phyloP scores from a whole-genome alignment of 2,797 vertebrate species.

The Gadopsis bispinosus region DNA sequence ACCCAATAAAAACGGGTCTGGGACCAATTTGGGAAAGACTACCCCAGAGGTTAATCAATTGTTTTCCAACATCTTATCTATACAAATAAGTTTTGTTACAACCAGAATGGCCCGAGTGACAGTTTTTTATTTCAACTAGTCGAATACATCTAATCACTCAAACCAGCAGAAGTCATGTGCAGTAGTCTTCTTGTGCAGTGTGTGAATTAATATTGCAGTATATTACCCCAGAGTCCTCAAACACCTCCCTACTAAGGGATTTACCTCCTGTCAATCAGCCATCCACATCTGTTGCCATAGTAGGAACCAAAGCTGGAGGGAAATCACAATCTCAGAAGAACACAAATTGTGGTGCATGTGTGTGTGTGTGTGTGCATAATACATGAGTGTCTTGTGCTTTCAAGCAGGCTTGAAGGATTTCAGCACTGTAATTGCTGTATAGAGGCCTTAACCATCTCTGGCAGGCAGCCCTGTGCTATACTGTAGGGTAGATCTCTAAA shows the following conservation, averaged over 20 bases:
- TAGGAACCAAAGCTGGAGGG: conserved; percentile 43
- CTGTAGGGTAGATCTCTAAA: conserved; percentile 42
- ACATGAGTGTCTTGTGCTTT: conserved; percentile 33
- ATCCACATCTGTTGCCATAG: conserved; percentile 43
- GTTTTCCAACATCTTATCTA: background rate
- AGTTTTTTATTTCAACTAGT: conserved; percentile 24
- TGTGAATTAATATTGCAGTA: conserved; percentile 23
- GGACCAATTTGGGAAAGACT: too few relatives aligned
- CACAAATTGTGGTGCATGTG: conserved; percentile 24
- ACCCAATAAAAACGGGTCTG: too few relatives aligned
- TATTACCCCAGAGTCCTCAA: conserved; percentile 28
- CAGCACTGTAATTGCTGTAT: conserved; percentile 30
- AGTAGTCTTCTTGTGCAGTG: conserved; percentile 11
- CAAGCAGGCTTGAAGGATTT: conserved; percentile 33
- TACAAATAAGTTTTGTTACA: conserved; percentile 28
- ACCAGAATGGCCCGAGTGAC: conserved; percentile 17
- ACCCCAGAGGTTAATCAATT: conserved; percentile 17
- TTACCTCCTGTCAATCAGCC: conserved; percentile 56
- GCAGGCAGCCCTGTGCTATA: conserved; percentile 36
- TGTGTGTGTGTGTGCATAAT: conserved; percentile 26
- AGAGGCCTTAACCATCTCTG: conserved; percentile 38
- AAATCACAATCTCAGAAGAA: conserved; percentile 46
- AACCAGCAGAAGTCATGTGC: conserved; percentile 22
- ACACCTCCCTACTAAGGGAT: conserved; percentile 55
- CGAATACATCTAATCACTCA: conserved; percentile 26